Conservation (phyloP, 2,888 invertebrate species). For the Chouioia cunea region DNA sequence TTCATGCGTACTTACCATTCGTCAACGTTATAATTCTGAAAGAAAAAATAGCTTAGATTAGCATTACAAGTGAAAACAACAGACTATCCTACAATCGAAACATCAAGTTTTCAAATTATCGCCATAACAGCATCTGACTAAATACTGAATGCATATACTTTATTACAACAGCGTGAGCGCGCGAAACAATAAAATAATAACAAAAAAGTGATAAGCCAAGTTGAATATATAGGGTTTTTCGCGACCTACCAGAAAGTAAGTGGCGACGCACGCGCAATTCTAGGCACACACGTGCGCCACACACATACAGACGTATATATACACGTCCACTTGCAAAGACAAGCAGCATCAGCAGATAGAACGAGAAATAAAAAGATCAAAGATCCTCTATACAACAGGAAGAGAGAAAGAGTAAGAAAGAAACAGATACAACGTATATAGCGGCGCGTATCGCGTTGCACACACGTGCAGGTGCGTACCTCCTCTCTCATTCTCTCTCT, state of each 20-base stretch:
- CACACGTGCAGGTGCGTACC: conserved; percentile 51
- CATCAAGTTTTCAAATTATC: too few species aligned
- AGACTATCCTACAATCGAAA: too few species aligned
- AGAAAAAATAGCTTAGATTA: too few species aligned
- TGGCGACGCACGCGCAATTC: conserved; percentile 23
- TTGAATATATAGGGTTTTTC: too few species aligned
- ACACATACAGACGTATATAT: neutral
- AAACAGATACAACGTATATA: conserved; percentile 47
- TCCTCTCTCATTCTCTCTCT: neutral
- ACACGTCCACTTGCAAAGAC: neutral
- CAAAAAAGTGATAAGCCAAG: too few species aligned
- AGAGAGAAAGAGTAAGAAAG: conserved; percentile 44
- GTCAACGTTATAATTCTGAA: too few species aligned
- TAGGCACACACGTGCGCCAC: conserved; percentile 15
- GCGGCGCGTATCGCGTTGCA: conserved; percentile 50
- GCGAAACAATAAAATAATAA: too few species aligned
- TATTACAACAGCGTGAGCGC: too few species aligned
- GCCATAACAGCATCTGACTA: too few species aligned
- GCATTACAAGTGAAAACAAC: too few species aligned
- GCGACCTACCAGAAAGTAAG: neutral
- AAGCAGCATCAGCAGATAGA: neutral
- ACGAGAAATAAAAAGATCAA: conserved; percentile 22
- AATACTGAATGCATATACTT: too few species aligned
- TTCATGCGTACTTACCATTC: too few species aligned
- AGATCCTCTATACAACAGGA: conserved; percentile 28